Percentiles rank a stretch among this genome's conserved stretches.
Conservation (phyloP, 2,797 vertebrate genomes). For the Dermochelys coriacea region DNA sequence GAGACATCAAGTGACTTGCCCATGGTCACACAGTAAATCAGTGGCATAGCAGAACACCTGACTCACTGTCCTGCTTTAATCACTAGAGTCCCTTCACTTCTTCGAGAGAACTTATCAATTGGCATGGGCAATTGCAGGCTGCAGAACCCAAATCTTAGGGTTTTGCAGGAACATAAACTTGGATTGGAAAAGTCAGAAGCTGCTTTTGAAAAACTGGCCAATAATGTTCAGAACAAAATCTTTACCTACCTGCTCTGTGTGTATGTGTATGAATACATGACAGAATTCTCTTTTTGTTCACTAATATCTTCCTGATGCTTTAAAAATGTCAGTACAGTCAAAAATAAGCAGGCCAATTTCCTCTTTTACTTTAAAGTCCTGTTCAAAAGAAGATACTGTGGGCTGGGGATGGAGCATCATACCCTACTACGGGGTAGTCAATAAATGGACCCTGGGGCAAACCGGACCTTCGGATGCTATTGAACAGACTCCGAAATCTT, state of each 20-base stretch:
- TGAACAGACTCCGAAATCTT: too few species aligned
- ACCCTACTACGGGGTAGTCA: too few species aligned
- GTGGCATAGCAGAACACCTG: neutral
- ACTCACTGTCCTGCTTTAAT: neutral
- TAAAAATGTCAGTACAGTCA: neutral
- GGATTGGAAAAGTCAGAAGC: fast-evolving
- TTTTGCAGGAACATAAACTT: fast-evolving
- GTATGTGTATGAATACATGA: fast-evolving
- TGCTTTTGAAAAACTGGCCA: neutral
- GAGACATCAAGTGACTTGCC: neutral
- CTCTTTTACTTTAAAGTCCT: neutral
- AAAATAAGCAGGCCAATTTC: neutral
- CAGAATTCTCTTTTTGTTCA: fast-evolving
- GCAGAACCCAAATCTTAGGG: fast-evolving
- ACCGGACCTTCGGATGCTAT: too few species aligned
- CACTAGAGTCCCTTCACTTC: neutral
- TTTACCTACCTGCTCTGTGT: fast-evolving
- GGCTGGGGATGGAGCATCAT: neutral
- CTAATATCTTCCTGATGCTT: neutral
- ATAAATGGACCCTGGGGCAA: too few species aligned
- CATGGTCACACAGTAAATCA: neutral
- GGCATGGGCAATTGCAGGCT: neutral
- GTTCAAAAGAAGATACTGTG: neutral
- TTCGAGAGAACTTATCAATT: neutral
- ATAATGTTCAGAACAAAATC: fast-evolving